Percentiles rank a stretch among this genome's conserved stretches.
Evolutionary conservation across 2,113 vertebrate genomes (phyloP).

Genomic region (Mus pahari): DNA sequence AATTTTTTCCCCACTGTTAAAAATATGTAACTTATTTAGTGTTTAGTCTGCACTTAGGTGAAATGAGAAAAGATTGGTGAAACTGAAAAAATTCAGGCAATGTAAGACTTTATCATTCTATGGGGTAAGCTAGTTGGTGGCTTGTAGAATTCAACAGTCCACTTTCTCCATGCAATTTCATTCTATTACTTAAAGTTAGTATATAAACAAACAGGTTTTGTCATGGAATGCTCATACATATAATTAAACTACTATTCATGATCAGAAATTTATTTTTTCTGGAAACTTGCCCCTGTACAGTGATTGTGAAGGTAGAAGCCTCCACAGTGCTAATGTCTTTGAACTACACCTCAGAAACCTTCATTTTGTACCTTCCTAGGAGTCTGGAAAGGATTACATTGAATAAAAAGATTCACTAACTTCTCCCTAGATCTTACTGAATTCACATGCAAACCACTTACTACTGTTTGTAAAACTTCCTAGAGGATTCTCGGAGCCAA

Average conservation of each 20-base stretch:
- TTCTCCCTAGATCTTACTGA: not conserved
- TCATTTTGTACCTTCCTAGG: not conserved
- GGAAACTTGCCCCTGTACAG: not conserved
- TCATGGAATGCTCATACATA: not conserved
- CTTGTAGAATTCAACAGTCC: conserved; percentile 34
- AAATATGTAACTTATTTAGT: conserved; percentile 8
- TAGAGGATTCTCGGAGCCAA: conserved; percentile 30
- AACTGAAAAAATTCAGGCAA: conserved; percentile 38
- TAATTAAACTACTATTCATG: not conserved
- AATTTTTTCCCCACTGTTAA: conserved; percentile 15
- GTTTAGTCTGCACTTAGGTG: not conserved
- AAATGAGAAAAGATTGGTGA: not conserved
- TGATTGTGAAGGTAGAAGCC: conserved; percentile 20
- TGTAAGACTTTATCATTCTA: not conserved
- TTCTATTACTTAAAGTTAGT: not conserved
- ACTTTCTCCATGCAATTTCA: not conserved
- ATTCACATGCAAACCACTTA: not conserved
- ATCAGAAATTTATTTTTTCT: conserved; percentile 27
- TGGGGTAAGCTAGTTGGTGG: not conserved
- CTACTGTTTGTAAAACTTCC: not conserved
- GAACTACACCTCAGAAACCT: not conserved
- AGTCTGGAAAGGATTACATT: conserved; percentile 62
- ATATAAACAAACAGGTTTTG: not conserved
- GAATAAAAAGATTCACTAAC: conserved; percentile 34
- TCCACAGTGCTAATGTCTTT: not conserved